Base-by-base conservation (phyloP, 1,140 invertebrate genomes). In the Diprion similis region DNA sequence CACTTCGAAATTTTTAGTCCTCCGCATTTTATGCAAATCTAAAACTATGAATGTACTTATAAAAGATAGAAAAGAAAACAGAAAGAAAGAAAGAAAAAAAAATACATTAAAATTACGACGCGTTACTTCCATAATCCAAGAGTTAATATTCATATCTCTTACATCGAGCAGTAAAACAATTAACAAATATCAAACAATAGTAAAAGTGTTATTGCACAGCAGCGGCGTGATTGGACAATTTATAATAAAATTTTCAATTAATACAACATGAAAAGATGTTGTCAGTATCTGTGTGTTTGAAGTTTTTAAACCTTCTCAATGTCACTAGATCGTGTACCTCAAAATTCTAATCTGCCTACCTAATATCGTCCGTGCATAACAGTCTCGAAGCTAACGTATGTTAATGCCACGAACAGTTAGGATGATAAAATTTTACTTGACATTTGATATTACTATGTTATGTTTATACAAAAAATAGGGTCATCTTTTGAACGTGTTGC, bases 401-500 rank as follows among this genome's bases (percentile, higher is more conserved):
- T 59, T 17, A 59, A 59, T 59, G 51, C 51, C 51, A 59, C 51
- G 51, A 59, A 59, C 51, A 59, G 11, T 6, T 17, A 59, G 11
- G 51, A 59, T 59, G 51, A 59, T 59, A 59, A 59, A 59, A 59
- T 9, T 59, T 17, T 59, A 59, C 51, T 59, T 17, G 11, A 59
- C 51, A 37, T 37, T 37, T 37, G 24, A 37, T 37, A 15, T 17
- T 17, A 18, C 59, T 17, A 18, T 7, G 4, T 64, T 15, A 64
- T 64, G 59, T 68, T 68, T 68, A 68, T 68, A 68, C 67, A 68
- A 68, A 68, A 68, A 68, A 68, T 68, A 68, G 67, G 67, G 24
- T 68, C 59, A 15, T 68, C 66, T 13, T 59, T 59, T 59, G 66
- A 68, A 68, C 17, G 17, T 64, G 13, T 68, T 68, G 8, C 66